Evolutionary conservation across 2,113 vertebrate species (phyloP), one percentile per base, ranked within the genome.

Genomic region (Promerops cafer): DNA sequence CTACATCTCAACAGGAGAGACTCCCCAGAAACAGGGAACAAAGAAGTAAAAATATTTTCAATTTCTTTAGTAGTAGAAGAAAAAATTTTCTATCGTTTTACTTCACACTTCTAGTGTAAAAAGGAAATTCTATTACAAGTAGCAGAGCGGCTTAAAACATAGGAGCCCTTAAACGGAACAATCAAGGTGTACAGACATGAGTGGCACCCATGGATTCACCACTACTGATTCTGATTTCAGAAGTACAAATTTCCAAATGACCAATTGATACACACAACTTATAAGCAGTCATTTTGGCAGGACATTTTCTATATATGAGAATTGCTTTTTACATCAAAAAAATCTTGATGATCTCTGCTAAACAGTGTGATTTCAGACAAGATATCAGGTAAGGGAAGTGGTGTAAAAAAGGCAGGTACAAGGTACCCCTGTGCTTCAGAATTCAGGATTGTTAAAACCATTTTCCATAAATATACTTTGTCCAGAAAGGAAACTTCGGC

Each of bases 61-160:
- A 14, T 13, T 76, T 50, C 13, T 70, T 65, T 5, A 71, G 39
- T 11, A 56, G 47, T 7, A 71, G 39, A 42, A 7, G 20, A 40
- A 61, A 68, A 16, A 20, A 7, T 0, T 0, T 49, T 35, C 24
- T 50, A 59, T 42, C 0, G 2, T 21, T 78, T 90, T 53, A 52
- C 30, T 61, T 69, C 14, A 35, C 8, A 35, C n/a, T 57, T 87
- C 11, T 11, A 65, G 20, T 28, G 49, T 52, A 42, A 61, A 64
- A 82, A 79, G 18, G 19, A 77, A 87, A 11, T 7, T 66, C 17
- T 49, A 27, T 16, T 69, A 49, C 23, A 88, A 84, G 49, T 16
- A 61, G 44, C 20, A 72, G 24, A 35, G 33, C 26, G 76, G 17
- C 37, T 70, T 84, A 80, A 76, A 91, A 69, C 12, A 64, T 4